These are phyloP conservation scores for Platerodrilus igneus DNA, from an alignment of 2,888 invertebrate species.

Conservation along the genomic window DNA sequence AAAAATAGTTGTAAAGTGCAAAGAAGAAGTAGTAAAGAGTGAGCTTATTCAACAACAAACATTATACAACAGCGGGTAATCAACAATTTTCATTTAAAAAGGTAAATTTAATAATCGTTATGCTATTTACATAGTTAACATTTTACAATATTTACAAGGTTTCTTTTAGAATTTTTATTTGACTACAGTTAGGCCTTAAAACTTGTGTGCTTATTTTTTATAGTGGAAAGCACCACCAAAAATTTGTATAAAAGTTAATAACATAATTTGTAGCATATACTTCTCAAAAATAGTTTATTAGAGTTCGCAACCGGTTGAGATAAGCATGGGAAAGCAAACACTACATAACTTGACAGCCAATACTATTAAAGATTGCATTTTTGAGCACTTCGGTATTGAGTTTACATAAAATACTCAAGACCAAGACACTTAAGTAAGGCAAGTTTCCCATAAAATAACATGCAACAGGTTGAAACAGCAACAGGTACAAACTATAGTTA, in stretches of 20 bases:
- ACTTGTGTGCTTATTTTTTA: conserved; percentile 45
- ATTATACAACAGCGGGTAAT: conserved; percentile 42
- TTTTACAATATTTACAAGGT: conserved; percentile 36
- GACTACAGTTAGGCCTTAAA: conserved; percentile 44
- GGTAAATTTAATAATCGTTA: conserved; percentile 25
- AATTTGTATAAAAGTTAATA: too few species aligned
- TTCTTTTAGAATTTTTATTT: conserved; percentile 22
- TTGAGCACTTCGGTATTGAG: too few species aligned
- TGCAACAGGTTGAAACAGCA: conserved; percentile 24
- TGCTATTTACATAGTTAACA: conserved; percentile 39
- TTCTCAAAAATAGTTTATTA: too few species aligned
- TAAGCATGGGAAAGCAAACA: too few species aligned
- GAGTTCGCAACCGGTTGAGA: too few species aligned
- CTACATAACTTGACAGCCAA: too few species aligned
- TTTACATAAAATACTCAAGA: too few species aligned
- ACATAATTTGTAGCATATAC: too few species aligned
- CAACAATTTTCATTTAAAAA: conserved; percentile 39
- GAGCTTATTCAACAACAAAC: conserved; percentile 36
- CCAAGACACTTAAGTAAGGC: conserved; percentile 35
- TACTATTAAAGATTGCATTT: too few species aligned
- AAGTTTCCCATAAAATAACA: conserved; percentile 27
- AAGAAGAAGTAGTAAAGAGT: conserved; percentile 33
- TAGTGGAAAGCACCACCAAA: conserved; percentile 40
- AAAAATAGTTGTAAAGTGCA: conserved; percentile 42
- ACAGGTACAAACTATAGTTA: conserved; percentile 24